Conservation (phyloP, 2,888 invertebrate genomes). For the Azorinus chamasolen region DNA sequence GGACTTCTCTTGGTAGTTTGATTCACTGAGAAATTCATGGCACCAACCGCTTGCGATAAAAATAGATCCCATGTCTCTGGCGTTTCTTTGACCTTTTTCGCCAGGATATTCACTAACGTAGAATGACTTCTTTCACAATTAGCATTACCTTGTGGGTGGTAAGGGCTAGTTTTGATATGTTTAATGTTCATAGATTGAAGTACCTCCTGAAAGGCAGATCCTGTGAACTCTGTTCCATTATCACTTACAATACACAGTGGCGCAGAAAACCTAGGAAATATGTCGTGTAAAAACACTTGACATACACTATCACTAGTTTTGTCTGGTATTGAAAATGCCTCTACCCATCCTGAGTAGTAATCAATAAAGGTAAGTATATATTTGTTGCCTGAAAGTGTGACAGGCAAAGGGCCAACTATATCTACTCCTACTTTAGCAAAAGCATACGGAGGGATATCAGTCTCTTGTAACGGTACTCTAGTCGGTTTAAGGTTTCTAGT, state of each 20-base stretch:
- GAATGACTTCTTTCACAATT: conserved; percentile 13
- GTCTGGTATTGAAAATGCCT: conserved; percentile 18
- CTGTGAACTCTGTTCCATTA: conserved; percentile 36
- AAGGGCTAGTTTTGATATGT: conserved; percentile 27
- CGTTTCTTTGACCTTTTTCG: conserved; percentile 29
- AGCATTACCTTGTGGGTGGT: conserved; percentile 20
- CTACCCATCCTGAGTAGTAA: conserved; percentile 19
- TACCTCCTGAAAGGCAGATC: conserved; percentile 22
- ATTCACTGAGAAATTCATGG: conserved; percentile 36
- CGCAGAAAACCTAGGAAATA: conserved; percentile 22
- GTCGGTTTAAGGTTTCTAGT: conserved; percentile 4
- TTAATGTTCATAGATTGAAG: conserved; percentile 28
- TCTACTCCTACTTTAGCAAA: conserved; percentile 34
- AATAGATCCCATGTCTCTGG: conserved; percentile 37
- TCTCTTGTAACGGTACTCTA: conserved; percentile 23
- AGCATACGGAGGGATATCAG: conserved; percentile 38
- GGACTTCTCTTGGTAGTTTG: conserved; percentile 36
- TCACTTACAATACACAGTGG: conserved; percentile 33
- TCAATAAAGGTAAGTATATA: conserved; percentile 30
- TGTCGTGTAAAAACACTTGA: conserved; percentile 12
- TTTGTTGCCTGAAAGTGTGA: conserved; percentile 36
- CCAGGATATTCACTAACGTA: conserved; percentile 15
- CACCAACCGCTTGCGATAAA: conserved; percentile 40
- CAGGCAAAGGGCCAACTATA: conserved; percentile 33
- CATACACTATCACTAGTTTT: conserved; percentile 13